phyloP scores from a whole-genome alignment of 1,140 invertebrate species.

The Adelges cooleyi region DNA sequence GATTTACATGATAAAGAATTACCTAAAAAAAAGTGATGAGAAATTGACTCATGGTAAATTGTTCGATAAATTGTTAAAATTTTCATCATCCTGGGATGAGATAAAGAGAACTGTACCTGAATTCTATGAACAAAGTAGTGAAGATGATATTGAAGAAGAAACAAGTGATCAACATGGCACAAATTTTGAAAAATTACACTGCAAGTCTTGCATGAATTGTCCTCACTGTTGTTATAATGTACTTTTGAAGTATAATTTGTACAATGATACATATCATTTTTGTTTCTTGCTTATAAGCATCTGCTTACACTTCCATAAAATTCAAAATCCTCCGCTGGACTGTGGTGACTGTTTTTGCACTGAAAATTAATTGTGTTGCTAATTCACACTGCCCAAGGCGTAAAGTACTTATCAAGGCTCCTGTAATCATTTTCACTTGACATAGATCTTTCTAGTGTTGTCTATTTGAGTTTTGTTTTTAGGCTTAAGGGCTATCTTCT shows the following conservation, averaged over 20 bases:
- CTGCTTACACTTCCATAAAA: too few species aligned
- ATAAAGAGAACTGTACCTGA: neutral
- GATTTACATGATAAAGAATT: neutral
- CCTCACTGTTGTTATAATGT: neutral
- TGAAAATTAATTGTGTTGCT: too few species aligned
- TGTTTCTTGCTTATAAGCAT: neutral
- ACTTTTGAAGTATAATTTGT: constrained; percentile 3
- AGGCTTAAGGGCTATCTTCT: too few species aligned
- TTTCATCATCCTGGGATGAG: neutral
- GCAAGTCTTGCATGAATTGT: neutral
- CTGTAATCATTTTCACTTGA: too few species aligned
- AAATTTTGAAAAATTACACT: neutral
- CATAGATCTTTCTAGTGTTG: too few species aligned
- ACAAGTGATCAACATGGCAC: neutral
- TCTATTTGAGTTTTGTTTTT: too few species aligned
- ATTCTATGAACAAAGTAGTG: neutral
- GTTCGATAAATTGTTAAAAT: neutral
- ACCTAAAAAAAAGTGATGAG: neutral
- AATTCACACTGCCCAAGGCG: too few species aligned
- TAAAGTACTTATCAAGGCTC: too few species aligned
- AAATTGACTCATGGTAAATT: neutral
- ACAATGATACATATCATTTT: neutral
- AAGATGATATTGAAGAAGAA: neutral
- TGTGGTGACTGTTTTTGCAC: too few species aligned
- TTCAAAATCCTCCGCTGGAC: too few species aligned